Conservation (phyloP, 2,797 vertebrate genomes). For the Brotula barbata region DNA sequence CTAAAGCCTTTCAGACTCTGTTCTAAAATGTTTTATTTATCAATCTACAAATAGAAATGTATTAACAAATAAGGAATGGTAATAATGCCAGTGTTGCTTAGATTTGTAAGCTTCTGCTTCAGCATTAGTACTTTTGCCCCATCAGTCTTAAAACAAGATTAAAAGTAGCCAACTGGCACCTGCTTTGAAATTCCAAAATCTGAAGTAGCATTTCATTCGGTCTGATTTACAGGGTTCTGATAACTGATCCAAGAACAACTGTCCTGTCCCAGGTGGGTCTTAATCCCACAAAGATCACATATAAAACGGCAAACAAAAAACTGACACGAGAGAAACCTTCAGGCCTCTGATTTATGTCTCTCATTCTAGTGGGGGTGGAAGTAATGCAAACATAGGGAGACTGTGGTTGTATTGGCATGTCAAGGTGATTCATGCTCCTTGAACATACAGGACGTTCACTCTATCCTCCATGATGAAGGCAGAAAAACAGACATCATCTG, state of each 20-base stretch:
- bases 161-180: not conserved
- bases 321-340: slow-evolving; percentile 12
- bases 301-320: slow-evolving; percentile 19
- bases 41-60: not conserved
- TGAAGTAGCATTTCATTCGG: not conserved
- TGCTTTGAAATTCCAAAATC: not conserved
- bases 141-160: slow-evolving; percentile 1
- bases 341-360: slow-evolving; percentile 33
- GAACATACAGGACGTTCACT: not conserved
- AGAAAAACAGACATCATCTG: slow-evolving; percentile 18
- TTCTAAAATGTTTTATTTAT: too few relatives aligned
- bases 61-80: not conserved
- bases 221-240: slow-evolving; percentile 20
- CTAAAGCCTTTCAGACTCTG: too few relatives aligned
- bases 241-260: slow-evolving; percentile 15
- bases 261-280: slow-evolving; percentile 2
- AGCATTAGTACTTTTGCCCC: not conserved
- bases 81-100: too few relatives aligned
- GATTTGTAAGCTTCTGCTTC: not conserved
- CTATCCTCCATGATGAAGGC: not conserved
- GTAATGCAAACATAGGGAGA: too few relatives aligned
- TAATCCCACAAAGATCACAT: slow-evolving; percentile 20
- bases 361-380: slow-evolving; percentile 31
- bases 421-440: slow-evolving; percentile 23
- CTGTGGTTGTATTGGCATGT: slow-evolving; percentile 1